A percentile compares a stretch with the other conserved stretches of the same genome.
Evolutionary conservation across 1,140 invertebrate species (phyloP).

Genomic region (Plectrocnemia conspersa): DNA sequence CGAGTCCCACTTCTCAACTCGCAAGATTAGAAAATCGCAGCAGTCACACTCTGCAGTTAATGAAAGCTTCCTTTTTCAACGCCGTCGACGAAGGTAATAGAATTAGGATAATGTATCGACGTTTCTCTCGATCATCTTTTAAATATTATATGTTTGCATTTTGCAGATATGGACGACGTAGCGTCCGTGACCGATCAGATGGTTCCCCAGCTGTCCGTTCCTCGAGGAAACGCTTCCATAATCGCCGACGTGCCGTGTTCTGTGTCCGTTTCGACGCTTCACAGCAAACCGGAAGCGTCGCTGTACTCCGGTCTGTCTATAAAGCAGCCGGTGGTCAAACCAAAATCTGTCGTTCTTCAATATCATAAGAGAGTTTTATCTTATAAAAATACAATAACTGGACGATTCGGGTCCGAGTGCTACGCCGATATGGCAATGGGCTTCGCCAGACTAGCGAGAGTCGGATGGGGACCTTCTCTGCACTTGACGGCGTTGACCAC

Average conservation of each 20-base stretch:
- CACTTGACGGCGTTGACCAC: constrained; percentile 54
- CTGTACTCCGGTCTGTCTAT: constrained; percentile 36
- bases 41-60: constrained; percentile 62
- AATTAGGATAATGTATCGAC: not conserved
- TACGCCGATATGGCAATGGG: constrained; percentile 61
- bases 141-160: constrained; percentile 1
- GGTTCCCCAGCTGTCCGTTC: constrained; percentile 37
- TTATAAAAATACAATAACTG: constrained; percentile 45
- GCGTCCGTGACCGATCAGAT: constrained; percentile 43
- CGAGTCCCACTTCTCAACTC: constrained; percentile 45
- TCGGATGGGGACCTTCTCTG: constrained; percentile 70
- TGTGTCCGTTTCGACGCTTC: not conserved
- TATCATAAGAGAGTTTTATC: constrained; percentile 46
- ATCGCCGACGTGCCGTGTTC: not conserved
- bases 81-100: constrained; percentile 8
- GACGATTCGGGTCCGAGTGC: constrained; percentile 50
- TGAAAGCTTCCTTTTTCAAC: constrained; percentile 77
- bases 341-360: constrained; percentile 43
- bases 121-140: no score
- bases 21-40: constrained; percentile 41
- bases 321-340: constrained; percentile 41
- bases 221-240: constrained; percentile 7
- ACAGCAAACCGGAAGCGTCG: constrained; percentile 1
- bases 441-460: constrained; percentile 65
- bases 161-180: constrained; percentile 41